Conservation (phyloP, 2,113 vertebrate species). For the Tetrax tetrax region DNA sequence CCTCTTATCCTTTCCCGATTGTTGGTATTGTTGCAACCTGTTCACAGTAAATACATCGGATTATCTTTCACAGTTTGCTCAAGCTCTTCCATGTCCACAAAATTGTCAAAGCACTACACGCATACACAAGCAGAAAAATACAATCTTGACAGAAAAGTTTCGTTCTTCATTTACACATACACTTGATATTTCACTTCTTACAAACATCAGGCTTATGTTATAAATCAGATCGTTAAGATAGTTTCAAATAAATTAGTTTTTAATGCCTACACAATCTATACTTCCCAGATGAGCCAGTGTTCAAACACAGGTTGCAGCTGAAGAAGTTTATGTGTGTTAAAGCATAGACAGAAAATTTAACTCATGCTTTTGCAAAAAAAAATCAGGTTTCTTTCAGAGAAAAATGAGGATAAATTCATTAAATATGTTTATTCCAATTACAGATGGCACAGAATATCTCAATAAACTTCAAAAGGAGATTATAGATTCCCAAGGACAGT, state of each 20-base stretch:
- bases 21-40: constrained; percentile 57
- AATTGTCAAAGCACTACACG: constrained; percentile 53
- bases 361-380: neutral
- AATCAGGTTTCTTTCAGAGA: neutral
- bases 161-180: constrained; percentile 23
- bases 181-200: constrained; percentile 54
- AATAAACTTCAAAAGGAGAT: neutral
- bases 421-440: neutral
- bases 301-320: neutral
- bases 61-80: constrained; percentile 57
- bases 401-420: neutral
- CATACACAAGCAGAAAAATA: neutral
- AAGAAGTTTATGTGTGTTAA: neutral
- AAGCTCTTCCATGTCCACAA: constrained; percentile 52
- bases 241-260: neutral
- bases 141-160: constrained; percentile 14
- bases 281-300: neutral
- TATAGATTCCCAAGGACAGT: neutral
- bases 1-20: constrained; percentile 29
- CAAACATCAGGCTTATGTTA: constrained; percentile 38
- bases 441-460: neutral
- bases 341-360: neutral
- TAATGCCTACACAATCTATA: neutral
- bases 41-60: constrained; percentile 55
- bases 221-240: neutral